Base-by-base conservation (phyloP, 2,888 invertebrate genomes). In the Eupeodes latifasciatus region DNA sequence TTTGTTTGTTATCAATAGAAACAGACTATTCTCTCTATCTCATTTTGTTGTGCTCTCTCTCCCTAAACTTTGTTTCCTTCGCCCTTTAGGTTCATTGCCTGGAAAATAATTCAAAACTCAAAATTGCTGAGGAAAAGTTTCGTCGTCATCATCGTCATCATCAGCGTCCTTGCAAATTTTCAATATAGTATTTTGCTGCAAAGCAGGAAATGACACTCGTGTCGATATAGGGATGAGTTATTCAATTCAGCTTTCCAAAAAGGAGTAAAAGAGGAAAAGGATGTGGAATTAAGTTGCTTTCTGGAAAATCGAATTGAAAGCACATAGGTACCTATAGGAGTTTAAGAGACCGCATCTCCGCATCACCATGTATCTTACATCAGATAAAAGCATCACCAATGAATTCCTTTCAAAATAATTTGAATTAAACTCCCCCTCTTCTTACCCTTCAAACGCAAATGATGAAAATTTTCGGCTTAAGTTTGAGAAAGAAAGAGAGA, bases 401-500 rank as follows among this genome's bases (percentile, higher is more conserved):
- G 49, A 51, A 34, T 49, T 77, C 44, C 77, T 62, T 62, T 36
- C 51, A 75, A 79, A 84, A 49, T 84, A 79, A 84, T 79, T 79
- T 69, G 49, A 49, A 62, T 55, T 61, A 51, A 79, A 19, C 4
- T 61, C 4, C n/a, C 47, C 19, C n/a, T 0, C 19, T 1, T 19
- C 40, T 7, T 40, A 11, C 51, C n/a, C n/a, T n/a, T 47, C 34
- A 4, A 47, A 49, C 12, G 19, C 44, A 51, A 49, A 44, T 34
- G 40, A 36, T 1, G 53, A 27, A 69, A 36, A 5, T 19, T n/a
- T 10, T 16, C 0, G 34, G 34, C 27, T n/a, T 36, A 69, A 69
- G 53, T 69, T 53, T 16, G 27, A 27, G 14, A 9, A 9, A 12
- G 19, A 27, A 27, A 27, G 27, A 27, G 27, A 27, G 27, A 27